These are phyloP conservation scores for Dascillus cervinus DNA, from an alignment of 2,888 invertebrate species.

Conservation along the genomic window DNA sequence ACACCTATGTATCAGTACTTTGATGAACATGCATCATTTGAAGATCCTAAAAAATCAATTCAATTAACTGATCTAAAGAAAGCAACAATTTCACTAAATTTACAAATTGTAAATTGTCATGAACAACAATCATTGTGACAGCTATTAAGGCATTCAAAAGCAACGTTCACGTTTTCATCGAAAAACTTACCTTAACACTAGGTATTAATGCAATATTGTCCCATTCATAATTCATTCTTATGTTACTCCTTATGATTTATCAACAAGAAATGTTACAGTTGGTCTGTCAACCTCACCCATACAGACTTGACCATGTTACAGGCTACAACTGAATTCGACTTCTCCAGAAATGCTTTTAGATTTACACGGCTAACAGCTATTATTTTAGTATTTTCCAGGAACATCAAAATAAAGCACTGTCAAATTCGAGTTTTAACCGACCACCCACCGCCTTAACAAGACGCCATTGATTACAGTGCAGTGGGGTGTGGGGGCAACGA, in stretches of 20 bases:
- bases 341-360: too few species aligned
- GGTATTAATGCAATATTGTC: slow-evolving; percentile 22
- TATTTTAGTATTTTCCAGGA: slow-evolving; percentile 23
- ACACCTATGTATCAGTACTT: slow-evolving; percentile 23
- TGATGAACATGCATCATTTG: slow-evolving; percentile 23
- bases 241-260: slow-evolving; percentile 23
- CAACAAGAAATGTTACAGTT: slow-evolving; percentile 27
- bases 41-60: too few species aligned
- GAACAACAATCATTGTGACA: slow-evolving; percentile 9
- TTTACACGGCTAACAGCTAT: slow-evolving; percentile 18
- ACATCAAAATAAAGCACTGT: slow-evolving; percentile 34
- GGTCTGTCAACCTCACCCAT: slow-evolving; percentile 30
- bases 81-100: too few species aligned
- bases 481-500: slow-evolving; percentile 16
- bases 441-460: slow-evolving; percentile 41
- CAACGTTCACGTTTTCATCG: neutral
- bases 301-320: slow-evolving; percentile 20
- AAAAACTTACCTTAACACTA: slow-evolving; percentile 24
- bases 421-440: slow-evolving; percentile 36
- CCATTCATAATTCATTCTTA: slow-evolving; percentile 24
- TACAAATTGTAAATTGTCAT: too few species aligned
- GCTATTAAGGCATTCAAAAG: slow-evolving; percentile 9
- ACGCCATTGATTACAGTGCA: slow-evolving; percentile 38
- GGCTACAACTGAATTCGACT: too few species aligned
- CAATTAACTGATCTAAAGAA: too few species aligned